Evolutionary conservation across 2,113 vertebrate species (phyloP), one percentile per base, ranked within the genome.

Genomic region (Panurus biarmicus): DNA sequence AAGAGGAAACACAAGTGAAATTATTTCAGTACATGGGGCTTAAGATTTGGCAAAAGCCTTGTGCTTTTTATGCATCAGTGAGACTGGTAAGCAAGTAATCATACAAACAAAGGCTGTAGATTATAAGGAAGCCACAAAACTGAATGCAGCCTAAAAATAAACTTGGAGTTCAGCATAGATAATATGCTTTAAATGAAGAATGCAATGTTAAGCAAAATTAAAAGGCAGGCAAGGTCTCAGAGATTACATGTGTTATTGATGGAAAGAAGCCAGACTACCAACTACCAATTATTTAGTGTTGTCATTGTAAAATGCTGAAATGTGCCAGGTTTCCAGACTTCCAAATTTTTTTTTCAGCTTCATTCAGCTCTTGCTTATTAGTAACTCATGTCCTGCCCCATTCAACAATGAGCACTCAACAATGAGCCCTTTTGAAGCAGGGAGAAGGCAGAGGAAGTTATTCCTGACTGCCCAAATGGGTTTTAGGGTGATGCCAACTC

Each of bases 51-150:
- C 95, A 91, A 91, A 91, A 89, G 77, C 24, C 71, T 85, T 66
- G 48, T 80, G 78, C 78, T 89, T 95, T 95, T 96, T 95, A 95
- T 95, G 95, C 94, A 89, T 76, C 93, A 96, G 51, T 91, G 89
- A 66, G 70, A 85, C 84, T 91, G 82, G 84, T 93, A 94, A 95
- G 93, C 90, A 94, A 92, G 89, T 95, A 94, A 96, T 96, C 78
- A 93, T 70, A 54, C 72, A 70, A 72, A 95, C 85, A 95, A 96
- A 95, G 67, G 66, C 91, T 44, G n/a, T 87, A 95, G 87, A 94
- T 96, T 95, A 94, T 90, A 95, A 95, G 89, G 89, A 94, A 95
- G 85, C 54, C 75, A 76, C 78, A 85, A 89, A 95, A 83, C 81
- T 83, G 86, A 94, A 85, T 85, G 58, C 36, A 76, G 69, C 75